These are phyloP conservation scores for Catharus minimus DNA, from an alignment of 2,113 vertebrate species.

Conservation along the genomic window DNA sequence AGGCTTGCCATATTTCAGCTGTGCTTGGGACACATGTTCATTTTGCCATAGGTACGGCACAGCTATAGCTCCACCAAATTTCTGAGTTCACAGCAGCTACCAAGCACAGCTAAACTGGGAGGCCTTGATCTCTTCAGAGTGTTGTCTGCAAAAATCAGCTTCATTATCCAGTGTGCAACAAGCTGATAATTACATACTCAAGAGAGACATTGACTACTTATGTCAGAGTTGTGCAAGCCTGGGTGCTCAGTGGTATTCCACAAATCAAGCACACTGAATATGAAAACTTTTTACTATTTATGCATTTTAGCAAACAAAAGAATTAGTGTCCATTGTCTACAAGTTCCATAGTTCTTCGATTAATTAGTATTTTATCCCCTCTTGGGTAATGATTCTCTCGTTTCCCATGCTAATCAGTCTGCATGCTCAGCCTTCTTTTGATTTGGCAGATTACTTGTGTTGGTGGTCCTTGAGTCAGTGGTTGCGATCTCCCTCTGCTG, in stretches of 20 bases:
- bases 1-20: fast-evolving
- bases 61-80: too few species aligned
- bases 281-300: neutral
- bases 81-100: neutral
- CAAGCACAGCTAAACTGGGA: neutral
- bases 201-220: neutral
- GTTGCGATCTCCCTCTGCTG: neutral
- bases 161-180: neutral
- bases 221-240: neutral
- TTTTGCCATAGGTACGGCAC: fast-evolving
- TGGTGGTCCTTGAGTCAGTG: fast-evolving
- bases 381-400: neutral
- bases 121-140: neutral
- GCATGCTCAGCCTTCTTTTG: neutral
- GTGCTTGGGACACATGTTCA: fast-evolving
- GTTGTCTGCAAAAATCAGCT: neutral
- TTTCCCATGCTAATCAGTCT: neutral
- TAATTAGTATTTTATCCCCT: neutral
- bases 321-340: neutral
- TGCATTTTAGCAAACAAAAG: neutral
- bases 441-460: neutral
- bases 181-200: neutral
- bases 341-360: neutral
- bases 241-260: neutral
- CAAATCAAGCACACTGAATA: neutral